These are phyloP conservation scores for Elymnias hypermnestra DNA, from an alignment of 1,140 invertebrate genomes.

Conservation along the genomic window DNA sequence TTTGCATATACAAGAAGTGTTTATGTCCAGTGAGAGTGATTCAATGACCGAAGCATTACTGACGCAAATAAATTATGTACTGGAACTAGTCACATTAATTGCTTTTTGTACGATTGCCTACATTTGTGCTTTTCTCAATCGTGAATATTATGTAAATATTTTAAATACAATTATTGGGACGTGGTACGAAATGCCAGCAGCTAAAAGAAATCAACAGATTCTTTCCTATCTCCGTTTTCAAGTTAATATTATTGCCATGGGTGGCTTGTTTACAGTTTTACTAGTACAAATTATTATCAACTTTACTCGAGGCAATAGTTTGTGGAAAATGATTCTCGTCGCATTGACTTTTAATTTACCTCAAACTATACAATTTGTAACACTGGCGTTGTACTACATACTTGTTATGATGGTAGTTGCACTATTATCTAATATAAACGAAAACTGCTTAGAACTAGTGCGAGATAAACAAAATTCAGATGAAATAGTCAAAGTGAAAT, in stretches of 20 bases:
- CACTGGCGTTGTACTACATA: conserved; percentile 36
- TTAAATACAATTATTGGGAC: conserved; percentile 33
- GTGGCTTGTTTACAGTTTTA: conserved; percentile 17
- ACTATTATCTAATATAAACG: conserved; percentile 34
- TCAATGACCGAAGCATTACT: conserved; percentile 34
- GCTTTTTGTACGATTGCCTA: conserved; percentile 36
- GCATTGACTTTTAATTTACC: conserved; percentile 40
- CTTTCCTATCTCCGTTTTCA: conserved; percentile 26
- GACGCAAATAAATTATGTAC: conserved; percentile 49
- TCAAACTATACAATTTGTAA: conserved; percentile 44
- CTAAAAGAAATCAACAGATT: conserved; percentile 22
- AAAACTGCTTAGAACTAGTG: conserved; percentile 23
- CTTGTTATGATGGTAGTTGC: conserved; percentile 36
- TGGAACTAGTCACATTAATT: conserved; percentile 34
- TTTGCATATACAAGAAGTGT: conserved; percentile 35
- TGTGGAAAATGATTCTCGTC: conserved; percentile 47
- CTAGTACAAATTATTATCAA: conserved; percentile 35
- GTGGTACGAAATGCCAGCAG: conserved; percentile 25
- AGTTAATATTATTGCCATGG: conserved; percentile 22
- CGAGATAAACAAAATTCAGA: conserved; percentile 15
- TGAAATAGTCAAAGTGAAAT: conserved; percentile 23
- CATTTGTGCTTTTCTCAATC: conserved; percentile 33
- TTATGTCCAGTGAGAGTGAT: conserved; percentile 25
- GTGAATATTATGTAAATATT: conserved; percentile 38
- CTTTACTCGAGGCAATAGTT: conserved; percentile 27